Percentiles rank a stretch among this genome's conserved stretches.
phyloP scores from a whole-genome alignment of 1,140 invertebrate species.

The Halesus radiatus region DNA sequence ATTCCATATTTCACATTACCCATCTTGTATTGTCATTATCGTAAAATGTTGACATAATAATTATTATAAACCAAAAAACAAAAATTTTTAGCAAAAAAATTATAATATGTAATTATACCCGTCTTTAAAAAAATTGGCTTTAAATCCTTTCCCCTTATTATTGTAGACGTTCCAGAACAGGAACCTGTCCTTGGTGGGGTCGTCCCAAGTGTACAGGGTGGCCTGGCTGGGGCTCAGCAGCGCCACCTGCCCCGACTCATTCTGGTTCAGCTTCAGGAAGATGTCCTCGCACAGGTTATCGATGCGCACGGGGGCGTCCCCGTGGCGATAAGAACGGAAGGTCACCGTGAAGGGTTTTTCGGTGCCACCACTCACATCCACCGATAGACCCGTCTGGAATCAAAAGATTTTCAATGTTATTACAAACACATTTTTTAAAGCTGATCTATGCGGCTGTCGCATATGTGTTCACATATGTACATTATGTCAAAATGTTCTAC shows the following conservation, averaged over 20 bases:
- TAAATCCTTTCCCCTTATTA: constrained; percentile 80
- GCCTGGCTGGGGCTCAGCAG: constrained; percentile 84
- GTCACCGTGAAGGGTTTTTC: constrained; percentile 80
- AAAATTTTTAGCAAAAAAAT: too few species aligned
- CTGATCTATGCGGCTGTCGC: too few species aligned
- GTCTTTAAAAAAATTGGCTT: constrained; percentile 78
- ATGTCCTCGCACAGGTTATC: constrained; percentile 87
- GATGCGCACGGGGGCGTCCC: constrained; percentile 83
- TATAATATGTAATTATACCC: too few species aligned
- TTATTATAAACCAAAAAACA: too few species aligned
- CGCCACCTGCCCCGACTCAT: constrained; percentile 79
- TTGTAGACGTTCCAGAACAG: constrained; percentile 89
- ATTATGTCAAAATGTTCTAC: too few species aligned
- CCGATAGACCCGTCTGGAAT: constrained; percentile 79
- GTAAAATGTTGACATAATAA: too few species aligned
- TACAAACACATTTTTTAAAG: too few species aligned
- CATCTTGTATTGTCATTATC: too few species aligned
- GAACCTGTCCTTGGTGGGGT: constrained; percentile 79
- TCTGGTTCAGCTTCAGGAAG: constrained; percentile 86
- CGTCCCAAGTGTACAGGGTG: constrained; percentile 89
- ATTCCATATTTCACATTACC: too few species aligned
- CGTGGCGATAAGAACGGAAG: constrained; percentile 77
- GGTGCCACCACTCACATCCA: constrained; percentile 80
- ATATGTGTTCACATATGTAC: too few species aligned
- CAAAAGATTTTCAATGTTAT: constrained; percentile 23